Base-by-base conservation (phyloP, 1,140 invertebrate species). In the Diplogasteroides magnus region DNA sequence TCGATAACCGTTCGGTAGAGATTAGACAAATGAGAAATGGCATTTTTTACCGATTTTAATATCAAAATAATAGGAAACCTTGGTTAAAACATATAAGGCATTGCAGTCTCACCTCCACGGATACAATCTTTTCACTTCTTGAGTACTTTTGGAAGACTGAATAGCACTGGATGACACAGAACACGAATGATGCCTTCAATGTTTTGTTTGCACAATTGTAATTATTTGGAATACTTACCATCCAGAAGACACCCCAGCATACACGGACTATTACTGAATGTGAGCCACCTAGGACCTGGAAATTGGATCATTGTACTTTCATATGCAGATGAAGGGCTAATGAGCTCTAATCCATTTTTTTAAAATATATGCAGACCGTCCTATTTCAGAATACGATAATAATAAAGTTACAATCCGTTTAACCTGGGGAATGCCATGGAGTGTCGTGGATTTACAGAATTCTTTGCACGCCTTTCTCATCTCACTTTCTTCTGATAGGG, bases 51-150 rank as follows among this genome's bases (percentile, higher is more conserved):
- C n/a, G n/a, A n/a, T n/a, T n/a, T n/a, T n/a, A n/a, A n/a, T n/a
- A n/a, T n/a, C n/a, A n/a, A n/a, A n/a, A n/a, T n/a, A n/a, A n/a
- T n/a, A n/a, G n/a, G n/a, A n/a, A n/a, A n/a, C n/a, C n/a, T n/a
- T n/a, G n/a, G n/a, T n/a, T n/a, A n/a, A n/a, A n/a, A n/a, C n/a
- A n/a, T n/a, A n/a, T n/a, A n/a, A n/a, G n/a, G n/a, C n/a, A n/a
- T n/a, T n/a, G n/a, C n/a, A n/a, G n/a, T 58, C 37, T 32, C 37
- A 80, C 78, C 78, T 82, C 75, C 1, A 81, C 79, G 67, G 68
- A 78, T 29, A 81, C 79, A 63, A 81, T 81, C 58, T 81, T 81
- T 25, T 81, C 79, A 31, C 76, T 80, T 55, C 75, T 61, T 14
- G 74, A 58, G 64, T 67, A 76, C 55, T 76, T 76, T n/a, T 72